Base-by-base conservation (phyloP, 2,888 invertebrate species). In the Drosophila colorata region DNA sequence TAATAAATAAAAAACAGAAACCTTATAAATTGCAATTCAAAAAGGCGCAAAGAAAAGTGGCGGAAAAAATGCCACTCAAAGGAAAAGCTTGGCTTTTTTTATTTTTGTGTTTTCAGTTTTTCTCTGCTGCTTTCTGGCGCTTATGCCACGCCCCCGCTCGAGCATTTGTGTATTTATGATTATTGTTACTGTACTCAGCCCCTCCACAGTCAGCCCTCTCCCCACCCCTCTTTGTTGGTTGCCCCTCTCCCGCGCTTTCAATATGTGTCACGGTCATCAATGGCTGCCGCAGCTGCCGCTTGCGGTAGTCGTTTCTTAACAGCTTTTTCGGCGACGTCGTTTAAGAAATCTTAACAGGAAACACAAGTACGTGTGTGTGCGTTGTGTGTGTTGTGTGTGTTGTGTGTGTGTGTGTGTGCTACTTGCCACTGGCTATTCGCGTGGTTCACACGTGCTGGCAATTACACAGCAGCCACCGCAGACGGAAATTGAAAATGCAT, bases 401-500 rank as follows among this genome's bases (percentile, higher is more conserved):
- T n/a, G 23, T 41, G 23, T 28, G 40, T 43, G 58, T 13, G 38
- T 46, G 40, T 14, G 13, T 8, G 48, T 51, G 25, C n/a, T 13
- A 6, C 13, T 37, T 5, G 53, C 47, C 58, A 28, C 20, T 28
- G 43, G 31, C 18, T 20, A 37, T 46, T 35, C 51, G 58, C 55
- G 14, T 25, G 35, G 23, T 25, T 72, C 41, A 58, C 74, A 78
- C 78, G 78, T 78, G 57, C 60, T 70, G 65, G 69, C 78, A 77
- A 78, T 78, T 77, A 77, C 70, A 74, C 74, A 47, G 53, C 47
- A 72, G 58, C 74, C 63, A 55, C 78, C 66, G 55, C 78, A 69
- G 51, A 53, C 78, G 76, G 78, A 76, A 76, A 76, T 78, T 74
- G 76, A 74, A 76, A 78, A 76, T 78, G 78, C 78, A 74, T 74